A percentile compares a stretch with the other conserved stretches of the same genome.
Evolutionary conservation across 2,888 invertebrate genomes (phyloP).

Genomic region (Acrocyrtus sp.): DNA sequence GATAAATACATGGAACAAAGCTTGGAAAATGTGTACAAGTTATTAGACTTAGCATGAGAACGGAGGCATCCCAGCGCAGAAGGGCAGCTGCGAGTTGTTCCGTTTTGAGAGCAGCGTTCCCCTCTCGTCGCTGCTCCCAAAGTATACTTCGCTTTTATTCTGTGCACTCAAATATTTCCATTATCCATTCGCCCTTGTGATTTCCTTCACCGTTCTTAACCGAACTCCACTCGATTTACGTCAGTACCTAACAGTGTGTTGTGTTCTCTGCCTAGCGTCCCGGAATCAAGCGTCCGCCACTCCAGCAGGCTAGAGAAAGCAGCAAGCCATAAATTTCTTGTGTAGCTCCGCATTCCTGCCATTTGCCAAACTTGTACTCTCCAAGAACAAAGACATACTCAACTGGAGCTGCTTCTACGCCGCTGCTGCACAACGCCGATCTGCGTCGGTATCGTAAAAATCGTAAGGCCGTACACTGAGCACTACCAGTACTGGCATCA

Average conservation of each 20-base stretch:
- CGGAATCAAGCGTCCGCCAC: too few species aligned
- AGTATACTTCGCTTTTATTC: too few species aligned
- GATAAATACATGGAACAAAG: conserved; percentile 50
- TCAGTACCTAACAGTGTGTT: background rate
- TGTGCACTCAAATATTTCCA: background rate
- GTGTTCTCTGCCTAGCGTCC: background rate
- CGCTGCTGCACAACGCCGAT: background rate
- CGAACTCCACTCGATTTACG: background rate
- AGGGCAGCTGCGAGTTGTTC: conserved; percentile 50
- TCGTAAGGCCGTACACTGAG: too few species aligned
- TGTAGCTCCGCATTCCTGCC: too few species aligned
- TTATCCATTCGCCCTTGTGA: background rate
- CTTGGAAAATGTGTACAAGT: conserved; percentile 41
- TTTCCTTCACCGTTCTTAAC: background rate
- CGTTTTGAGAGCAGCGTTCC: too few species aligned
- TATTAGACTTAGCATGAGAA: conserved; percentile 49
- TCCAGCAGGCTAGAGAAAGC: background rate
- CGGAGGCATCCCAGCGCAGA: conserved; percentile 35
- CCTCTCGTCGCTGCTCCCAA: too few species aligned
- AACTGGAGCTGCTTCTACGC: background rate
- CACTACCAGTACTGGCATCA: too few species aligned
- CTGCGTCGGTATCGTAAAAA: background rate
- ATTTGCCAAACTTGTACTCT: background rate
- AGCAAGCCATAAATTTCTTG: background rate
- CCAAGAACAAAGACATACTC: background rate